Conservation (phyloP, 2,113 vertebrate genomes). For the Myiozetetes cayanensis region DNA sequence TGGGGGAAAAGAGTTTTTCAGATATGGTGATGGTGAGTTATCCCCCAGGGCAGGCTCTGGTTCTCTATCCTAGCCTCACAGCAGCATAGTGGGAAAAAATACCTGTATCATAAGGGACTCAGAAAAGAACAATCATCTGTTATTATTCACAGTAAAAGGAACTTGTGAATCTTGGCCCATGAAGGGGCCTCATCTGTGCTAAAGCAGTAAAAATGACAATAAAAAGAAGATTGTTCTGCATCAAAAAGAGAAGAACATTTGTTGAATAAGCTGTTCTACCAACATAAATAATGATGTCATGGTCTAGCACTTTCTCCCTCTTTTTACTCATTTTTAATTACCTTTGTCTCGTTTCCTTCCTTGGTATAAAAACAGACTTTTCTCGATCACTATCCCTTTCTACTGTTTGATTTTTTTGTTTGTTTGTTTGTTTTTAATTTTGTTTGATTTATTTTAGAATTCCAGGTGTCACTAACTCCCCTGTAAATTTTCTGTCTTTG, state of each 20-base stretch:
- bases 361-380: background rate
- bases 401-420: accelerated
- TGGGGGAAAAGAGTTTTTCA: background rate
- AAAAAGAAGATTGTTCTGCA: background rate
- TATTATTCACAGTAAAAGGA: background rate
- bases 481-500: background rate
- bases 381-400: background rate
- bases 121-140: background rate
- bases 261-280: background rate
- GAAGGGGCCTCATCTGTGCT: background rate
- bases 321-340: background rate
- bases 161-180: background rate
- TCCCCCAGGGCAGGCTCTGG: background rate
- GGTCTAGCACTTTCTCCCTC: background rate
- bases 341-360: background rate
- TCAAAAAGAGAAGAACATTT: background rate
- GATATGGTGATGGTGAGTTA: background rate
- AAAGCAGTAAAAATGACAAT: conserved; percentile 1
- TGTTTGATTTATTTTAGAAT: background rate
- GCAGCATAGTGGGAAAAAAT: background rate
- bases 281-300: conserved; percentile 13
- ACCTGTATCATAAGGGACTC: background rate
- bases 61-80: background rate
- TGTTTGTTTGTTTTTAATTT: background rate
- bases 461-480: background rate